Evolutionary conservation across 2,888 invertebrate genomes (phyloP).

Genomic region (Frankliniella intonsa): DNA sequence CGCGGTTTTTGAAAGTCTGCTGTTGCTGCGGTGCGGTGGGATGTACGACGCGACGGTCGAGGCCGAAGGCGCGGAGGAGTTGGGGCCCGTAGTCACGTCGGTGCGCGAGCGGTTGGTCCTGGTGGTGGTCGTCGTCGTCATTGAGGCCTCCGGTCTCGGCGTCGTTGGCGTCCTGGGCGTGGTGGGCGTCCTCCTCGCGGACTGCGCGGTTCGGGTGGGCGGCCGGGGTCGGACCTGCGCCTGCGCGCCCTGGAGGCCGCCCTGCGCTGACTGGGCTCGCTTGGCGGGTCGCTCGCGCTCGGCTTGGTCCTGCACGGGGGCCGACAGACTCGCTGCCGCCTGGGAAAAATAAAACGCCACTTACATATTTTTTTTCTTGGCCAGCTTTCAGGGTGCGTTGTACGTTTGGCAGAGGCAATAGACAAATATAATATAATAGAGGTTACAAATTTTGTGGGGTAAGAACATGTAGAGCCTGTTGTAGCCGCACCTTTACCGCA

Average conservation of each 20-base stretch:
- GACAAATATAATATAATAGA: too few species aligned
- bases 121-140: neutral
- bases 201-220: neutral
- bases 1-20: too few species aligned
- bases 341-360: neutral
- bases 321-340: neutral
- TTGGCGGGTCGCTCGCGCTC: neutral
- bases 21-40: neutral
- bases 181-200: neutral
- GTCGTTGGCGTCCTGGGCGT: neutral
- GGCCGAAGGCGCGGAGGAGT: neutral
- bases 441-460: too few species aligned
- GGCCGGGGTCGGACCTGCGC: too few species aligned
- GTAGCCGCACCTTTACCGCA: neutral
- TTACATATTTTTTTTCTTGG: too few species aligned
- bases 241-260: neutral
- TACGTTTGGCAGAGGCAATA: neutral
- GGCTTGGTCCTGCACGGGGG: neutral
- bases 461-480: neutral
- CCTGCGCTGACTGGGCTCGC: neutral
- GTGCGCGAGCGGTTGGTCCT: neutral
- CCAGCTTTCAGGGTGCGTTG: neutral
- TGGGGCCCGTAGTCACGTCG: neutral
- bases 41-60: neutral
- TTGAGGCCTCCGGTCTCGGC: neutral